Evolutionary conservation across 2,113 vertebrate species (phyloP), one percentile per base, ranked within the genome.

Genomic region (Xiphorhynchus elegans): DNA sequence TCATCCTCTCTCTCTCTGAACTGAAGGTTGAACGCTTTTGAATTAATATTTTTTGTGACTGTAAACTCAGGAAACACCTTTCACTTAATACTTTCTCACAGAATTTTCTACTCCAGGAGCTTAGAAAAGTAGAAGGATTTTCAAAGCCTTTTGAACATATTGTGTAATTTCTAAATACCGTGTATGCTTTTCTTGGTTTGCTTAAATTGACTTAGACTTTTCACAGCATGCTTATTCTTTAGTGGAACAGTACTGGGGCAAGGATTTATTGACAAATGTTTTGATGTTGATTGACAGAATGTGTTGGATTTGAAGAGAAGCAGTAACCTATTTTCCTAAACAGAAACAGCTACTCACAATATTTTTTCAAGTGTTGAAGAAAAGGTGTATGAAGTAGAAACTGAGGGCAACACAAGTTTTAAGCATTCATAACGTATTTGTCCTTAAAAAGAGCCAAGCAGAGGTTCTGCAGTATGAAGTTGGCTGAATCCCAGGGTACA

Each of bases 101-200:
- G 23, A 66, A 74, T 7, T 50, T 66, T 5, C 3, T 62, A 35
- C 31, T 81, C 81, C 19, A 59, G 46, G 15, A 78, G 3, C n/a
- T 63, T 63, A 62, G 6, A 11, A 23, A 70, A 86, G 11, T 9
- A n/a, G 15, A 44, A 19, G 15, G 6, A 33, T 55, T 76, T 90
- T 79, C 29, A 55, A 83, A 69, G 4, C 0, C 14, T 79, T 85
- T 59, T 56, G 33, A 64, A 92, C 46, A 13, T 25, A 47, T 64
- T 69, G 13, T 0, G 0, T 9, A 11, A 2, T 47, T 79, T 85
- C 29, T 37, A 46, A 20, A 42, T 13, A 31, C 0, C 50, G 1
- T 5, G 1, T 64, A 33, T 68, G 11, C 7, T 89, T 53, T 29
- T 64, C 18, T 60, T 69, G 9, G 10, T n/a, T 92, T 31, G 15